These are phyloP conservation scores for Mesodorylaimus sp. DNA, from an alignment of 2,888 invertebrate species.

Conservation along the genomic window DNA sequence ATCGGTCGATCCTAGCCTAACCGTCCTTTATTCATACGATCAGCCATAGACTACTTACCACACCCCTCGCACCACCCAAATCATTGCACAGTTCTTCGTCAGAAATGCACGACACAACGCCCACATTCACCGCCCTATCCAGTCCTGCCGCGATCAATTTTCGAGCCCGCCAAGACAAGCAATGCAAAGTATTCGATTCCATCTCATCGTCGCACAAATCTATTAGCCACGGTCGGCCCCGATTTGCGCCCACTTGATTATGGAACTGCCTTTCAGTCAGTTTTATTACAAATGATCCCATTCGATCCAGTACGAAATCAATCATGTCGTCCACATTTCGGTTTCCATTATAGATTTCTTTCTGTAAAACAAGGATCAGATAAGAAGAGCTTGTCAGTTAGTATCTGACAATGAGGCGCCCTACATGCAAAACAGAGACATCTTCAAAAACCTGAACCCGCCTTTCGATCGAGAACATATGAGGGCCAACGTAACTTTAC, in stretches of 20 bases:
- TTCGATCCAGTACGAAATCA: slow-evolving; percentile 44
- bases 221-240: slow-evolving; percentile 42
- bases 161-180: slow-evolving; percentile 10
- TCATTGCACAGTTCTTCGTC: slow-evolving; percentile 47
- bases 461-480: background rate
- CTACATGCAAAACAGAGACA: background rate
- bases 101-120: slow-evolving; percentile 41
- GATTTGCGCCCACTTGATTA: slow-evolving; percentile 15
- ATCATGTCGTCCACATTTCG: slow-evolving; percentile 44
- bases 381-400: too few species aligned
- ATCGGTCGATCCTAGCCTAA: too few species aligned
- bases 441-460: background rate
- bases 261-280: slow-evolving; percentile 35
- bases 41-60: too few species aligned
- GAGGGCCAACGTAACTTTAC: too few species aligned
- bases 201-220: slow-evolving; percentile 43
- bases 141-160: background rate
- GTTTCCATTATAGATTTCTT: slow-evolving; percentile 43
- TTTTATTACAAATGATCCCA: slow-evolving; percentile 35
- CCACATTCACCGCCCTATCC: slow-evolving; percentile 11
- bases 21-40: too few species aligned
- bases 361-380: slow-evolving; percentile 33
- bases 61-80: too few species aligned
- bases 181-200: slow-evolving; percentile 34
- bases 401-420: background rate